phyloP scores from a whole-genome alignment of 2,113 vertebrate genomes.

The Ammodytes dubius region DNA sequence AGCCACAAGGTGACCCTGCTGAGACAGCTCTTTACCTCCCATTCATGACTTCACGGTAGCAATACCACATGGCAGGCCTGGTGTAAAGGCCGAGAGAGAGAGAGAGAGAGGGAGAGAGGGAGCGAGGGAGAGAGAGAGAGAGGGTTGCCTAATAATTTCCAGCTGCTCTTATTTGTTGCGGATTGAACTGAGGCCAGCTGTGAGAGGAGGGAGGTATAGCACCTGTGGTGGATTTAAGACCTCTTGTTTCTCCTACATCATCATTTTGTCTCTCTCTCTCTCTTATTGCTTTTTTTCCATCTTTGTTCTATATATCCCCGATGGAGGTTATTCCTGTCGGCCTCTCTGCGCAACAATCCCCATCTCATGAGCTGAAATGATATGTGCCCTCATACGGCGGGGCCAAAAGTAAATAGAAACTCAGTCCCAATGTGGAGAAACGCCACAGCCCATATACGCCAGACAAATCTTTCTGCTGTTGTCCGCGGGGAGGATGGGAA shows the following conservation, averaged over 20 bases:
- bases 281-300: neutral
- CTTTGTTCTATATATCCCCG: conserved; percentile 5
- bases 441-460: neutral
- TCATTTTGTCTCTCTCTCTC: conserved; percentile 4
- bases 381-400: conserved; percentile 25
- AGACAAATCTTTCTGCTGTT: conserved; percentile 25
- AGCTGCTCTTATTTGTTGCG: conserved; percentile 65
- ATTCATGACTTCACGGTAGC: conserved; percentile 1
- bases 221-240: conserved; percentile 70
- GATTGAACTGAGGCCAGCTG: conserved; percentile 63
- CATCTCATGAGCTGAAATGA: conserved; percentile 44
- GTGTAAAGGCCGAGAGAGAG: conserved; percentile 42
- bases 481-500: conserved; percentile 23
- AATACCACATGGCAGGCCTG: conserved; percentile 33
- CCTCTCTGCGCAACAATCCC: conserved; percentile 29
- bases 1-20: conserved; percentile 58
- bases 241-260: conserved; percentile 57
- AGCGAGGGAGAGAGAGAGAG: conserved; percentile 12
- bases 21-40: conserved; percentile 39
- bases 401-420: conserved; percentile 49
- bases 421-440: conserved; percentile 19
- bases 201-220: conserved; percentile 60
- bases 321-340: conserved; percentile 36
- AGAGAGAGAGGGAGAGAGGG: neutral
- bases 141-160: conserved; percentile 44